These are phyloP conservation scores for Lymantria dispar DNA, from an alignment of 2,888 invertebrate species.

Conservation along the genomic window DNA sequence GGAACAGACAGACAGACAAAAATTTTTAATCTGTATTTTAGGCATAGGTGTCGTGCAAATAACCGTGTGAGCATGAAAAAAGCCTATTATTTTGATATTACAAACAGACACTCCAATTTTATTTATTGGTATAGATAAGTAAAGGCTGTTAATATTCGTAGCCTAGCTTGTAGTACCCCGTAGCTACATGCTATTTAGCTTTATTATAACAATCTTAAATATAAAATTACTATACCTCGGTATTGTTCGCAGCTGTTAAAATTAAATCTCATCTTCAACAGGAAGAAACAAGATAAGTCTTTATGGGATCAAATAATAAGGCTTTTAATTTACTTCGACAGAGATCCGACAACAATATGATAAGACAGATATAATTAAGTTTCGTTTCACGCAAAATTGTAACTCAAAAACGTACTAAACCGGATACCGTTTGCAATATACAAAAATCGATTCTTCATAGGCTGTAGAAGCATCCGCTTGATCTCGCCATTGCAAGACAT, in stretches of 20 bases:
- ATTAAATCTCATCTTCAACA: not conserved
- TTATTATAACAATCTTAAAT: too few relatives aligned
- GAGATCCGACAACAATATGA: constrained; percentile 8
- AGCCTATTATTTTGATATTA: too few relatives aligned
- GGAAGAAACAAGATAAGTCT: constrained; percentile 5
- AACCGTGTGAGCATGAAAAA: too few relatives aligned
- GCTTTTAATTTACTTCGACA: constrained; percentile 1
- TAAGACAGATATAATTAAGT: constrained; percentile 7
- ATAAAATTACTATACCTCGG: too few relatives aligned
- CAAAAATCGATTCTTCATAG: constrained; percentile 57
- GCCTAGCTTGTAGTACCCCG: too few relatives aligned
- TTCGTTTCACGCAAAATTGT: constrained; percentile 15
- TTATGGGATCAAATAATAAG: not conserved
- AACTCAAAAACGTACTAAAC: constrained; percentile 37
- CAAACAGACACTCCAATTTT: too few relatives aligned
- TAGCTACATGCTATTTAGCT: too few relatives aligned
- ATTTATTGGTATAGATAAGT: too few relatives aligned
- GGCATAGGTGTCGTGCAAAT: too few relatives aligned
- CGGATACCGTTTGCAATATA: constrained; percentile 59
- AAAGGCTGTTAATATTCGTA: too few relatives aligned
- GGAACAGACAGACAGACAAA: too few relatives aligned
- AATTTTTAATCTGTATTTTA: too few relatives aligned
- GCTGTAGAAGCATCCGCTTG: constrained; percentile 37
- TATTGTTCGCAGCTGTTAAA: not conserved
- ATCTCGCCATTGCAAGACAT: constrained; percentile 32